Conservation (phyloP, 2,113 vertebrate species). For the Trinectes maculatus region DNA sequence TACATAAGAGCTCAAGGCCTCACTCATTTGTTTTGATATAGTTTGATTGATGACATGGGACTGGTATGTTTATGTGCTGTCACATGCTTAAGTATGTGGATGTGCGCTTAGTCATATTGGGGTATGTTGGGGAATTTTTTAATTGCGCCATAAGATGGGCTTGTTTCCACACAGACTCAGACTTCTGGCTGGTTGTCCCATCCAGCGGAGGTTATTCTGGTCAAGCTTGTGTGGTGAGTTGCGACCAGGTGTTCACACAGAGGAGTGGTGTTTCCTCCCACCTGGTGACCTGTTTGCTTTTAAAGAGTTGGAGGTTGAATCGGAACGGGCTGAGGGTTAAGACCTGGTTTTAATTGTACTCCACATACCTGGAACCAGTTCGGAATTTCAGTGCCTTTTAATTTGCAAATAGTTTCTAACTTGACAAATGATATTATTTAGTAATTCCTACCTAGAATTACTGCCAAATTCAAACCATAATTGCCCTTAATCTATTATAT, state of each 20-base stretch:
- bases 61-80: neutral
- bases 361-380: neutral
- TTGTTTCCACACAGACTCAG: neutral
- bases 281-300: constrained; percentile 48
- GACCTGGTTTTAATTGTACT: constrained; percentile 1
- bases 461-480: constrained; percentile 14
- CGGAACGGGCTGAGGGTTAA: neutral
- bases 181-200: neutral
- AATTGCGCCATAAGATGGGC: neutral
- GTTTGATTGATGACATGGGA: constrained; percentile 10
- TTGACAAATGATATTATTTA: constrained; percentile 43
- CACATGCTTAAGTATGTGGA: neutral
- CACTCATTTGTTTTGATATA: constrained; percentile 28
- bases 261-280: constrained; percentile 36
- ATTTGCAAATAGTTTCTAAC: constrained; percentile 38
- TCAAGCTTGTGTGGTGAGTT: constrained; percentile 18
- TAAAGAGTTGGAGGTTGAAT: constrained; percentile 22
- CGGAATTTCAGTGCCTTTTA: constrained; percentile 38
- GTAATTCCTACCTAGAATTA: constrained; percentile 8
- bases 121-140: neutral
- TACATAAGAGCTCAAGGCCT: constrained; percentile 16
- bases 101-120: neutral
- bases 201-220: neutral
- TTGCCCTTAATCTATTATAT: constrained; percentile 35
- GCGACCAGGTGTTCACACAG: constrained; percentile 43